phyloP scores from a whole-genome alignment of 2,888 invertebrate species.

The Tigriopus californicus region DNA sequence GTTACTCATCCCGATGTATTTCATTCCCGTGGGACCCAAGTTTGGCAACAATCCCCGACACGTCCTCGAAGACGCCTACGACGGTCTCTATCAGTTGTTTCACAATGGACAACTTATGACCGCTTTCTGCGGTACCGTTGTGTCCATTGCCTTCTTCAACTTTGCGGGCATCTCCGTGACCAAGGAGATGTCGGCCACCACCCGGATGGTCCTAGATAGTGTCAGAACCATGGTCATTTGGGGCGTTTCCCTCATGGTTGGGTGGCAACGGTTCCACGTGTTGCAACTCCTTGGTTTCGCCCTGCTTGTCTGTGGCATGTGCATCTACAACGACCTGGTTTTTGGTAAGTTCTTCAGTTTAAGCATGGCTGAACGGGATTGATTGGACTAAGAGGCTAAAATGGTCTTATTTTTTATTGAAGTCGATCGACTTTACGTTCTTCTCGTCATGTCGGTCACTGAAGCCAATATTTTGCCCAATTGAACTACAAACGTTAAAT shows the following conservation, averaged over 20 bases:
- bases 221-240: conserved; percentile 79
- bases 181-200: conserved; percentile 79
- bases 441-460: too few species aligned
- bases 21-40: conserved; percentile 48
- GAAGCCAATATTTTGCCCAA: too few species aligned
- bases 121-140: conserved; percentile 35
- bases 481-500: too few species aligned
- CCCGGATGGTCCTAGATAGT: conserved; percentile 71
- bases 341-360: not conserved
- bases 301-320: conserved; percentile 57
- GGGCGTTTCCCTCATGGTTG: conserved; percentile 50
- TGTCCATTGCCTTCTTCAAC: conserved; percentile 78
- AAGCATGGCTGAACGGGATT: too few species aligned
- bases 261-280: conserved; percentile 61
- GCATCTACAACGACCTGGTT: conserved; percentile 47
- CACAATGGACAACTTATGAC: conserved; percentile 41
- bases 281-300: conserved; percentile 57
- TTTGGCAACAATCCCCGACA: conserved; percentile 50
- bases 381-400: too few species aligned
- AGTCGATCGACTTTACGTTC: too few species aligned
- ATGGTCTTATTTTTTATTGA: too few species aligned
- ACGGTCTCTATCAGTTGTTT: conserved; percentile 63
- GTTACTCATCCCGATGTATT: conserved; percentile 59
- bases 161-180: conserved; percentile 79
- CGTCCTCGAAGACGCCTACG: conserved; percentile 62